phyloP scores from a whole-genome alignment of 1,140 invertebrate species.

The Habropoda laboriosa region DNA sequence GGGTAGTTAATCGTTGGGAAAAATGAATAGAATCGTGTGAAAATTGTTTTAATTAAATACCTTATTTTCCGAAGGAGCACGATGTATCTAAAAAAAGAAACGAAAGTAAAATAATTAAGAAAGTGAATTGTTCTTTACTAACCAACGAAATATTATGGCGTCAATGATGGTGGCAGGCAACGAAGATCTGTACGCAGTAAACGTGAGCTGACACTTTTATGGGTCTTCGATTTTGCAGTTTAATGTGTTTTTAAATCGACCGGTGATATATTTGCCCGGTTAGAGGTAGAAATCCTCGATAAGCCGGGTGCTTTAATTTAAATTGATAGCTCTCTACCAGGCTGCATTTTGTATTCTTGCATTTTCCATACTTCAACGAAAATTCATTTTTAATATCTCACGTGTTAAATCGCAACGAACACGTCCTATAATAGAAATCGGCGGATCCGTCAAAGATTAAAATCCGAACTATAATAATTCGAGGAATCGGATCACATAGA shows the following conservation, averaged over 20 bases:
- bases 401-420: no score
- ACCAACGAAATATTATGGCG: background rate
- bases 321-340: background rate
- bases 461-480: background rate
- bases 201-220: background rate
- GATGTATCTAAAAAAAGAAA: no score
- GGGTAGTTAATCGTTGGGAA: no score
- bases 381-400: background rate
- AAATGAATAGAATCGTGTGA: no score
- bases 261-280: background rate
- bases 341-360: background rate
- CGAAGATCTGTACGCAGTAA: background rate
- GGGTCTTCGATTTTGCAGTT: background rate
- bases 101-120: no score
- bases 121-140: background rate
- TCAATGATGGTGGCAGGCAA: background rate
- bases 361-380: background rate
- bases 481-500: background rate
- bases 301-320: background rate
- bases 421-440: background rate
- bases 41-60: no score
- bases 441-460: background rate
- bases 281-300: background rate
- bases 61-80: no score
- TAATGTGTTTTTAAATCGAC: conserved; percentile 23